Evolutionary conservation across 2,797 vertebrate species (phyloP).

Genomic region (Halcyon chelicuti): DNA sequence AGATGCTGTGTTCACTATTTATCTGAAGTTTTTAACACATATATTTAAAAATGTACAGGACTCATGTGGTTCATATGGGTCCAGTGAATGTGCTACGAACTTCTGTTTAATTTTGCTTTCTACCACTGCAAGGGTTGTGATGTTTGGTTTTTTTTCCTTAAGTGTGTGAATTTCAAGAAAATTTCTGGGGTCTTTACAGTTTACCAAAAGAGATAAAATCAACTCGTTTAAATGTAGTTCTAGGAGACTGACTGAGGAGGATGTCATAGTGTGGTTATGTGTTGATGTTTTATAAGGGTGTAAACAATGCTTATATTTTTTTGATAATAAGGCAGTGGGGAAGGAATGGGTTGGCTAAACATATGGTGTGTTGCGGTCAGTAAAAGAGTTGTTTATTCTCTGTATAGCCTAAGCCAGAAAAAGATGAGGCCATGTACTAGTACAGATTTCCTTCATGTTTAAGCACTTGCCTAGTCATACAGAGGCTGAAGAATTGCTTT

Average conservation of each 20-base stretch:
- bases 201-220: neutral
- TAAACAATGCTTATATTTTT: neutral
- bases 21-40: neutral
- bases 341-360: neutral
- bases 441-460: neutral
- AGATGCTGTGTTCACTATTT: neutral
- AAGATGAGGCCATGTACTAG: neutral
- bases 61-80: neutral
- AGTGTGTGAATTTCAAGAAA: neutral
- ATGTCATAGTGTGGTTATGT: neutral
- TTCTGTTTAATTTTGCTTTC: neutral
- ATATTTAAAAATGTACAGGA: neutral
- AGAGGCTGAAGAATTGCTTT: neutral
- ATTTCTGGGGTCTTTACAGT: neutral
- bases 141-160: neutral
- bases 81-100: neutral
- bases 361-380: neutral
- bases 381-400: neutral
- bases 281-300: neutral
- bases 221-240: neutral
- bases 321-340: fast-evolving
- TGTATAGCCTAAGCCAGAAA: neutral
- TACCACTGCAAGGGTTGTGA: neutral
- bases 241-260: neutral
- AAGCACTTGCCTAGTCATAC: neutral